Evolutionary conservation across 2,113 vertebrate genomes (phyloP), one percentile per base, ranked within the genome.

Genomic region (Rhinolophus sinicus): DNA sequence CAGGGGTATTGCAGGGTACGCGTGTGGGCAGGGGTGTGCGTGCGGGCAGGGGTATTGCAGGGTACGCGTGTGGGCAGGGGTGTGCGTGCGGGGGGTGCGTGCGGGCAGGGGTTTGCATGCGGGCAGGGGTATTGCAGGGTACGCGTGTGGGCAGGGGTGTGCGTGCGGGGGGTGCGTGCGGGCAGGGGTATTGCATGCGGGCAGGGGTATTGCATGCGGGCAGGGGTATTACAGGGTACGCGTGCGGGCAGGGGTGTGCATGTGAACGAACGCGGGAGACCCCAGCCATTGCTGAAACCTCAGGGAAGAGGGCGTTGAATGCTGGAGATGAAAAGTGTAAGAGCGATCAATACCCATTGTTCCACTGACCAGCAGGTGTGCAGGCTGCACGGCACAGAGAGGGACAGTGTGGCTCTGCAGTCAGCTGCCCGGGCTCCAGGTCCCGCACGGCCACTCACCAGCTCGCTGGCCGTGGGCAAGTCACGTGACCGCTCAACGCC

Each of bases 81-180:
- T 33, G 1, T n/a, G 13, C 14, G 2, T n/a, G 6, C 0, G 21
- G 18, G 22, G 2, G n/a, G 28, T 33, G 1, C n/a, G n/a, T n/a
- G n/a, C n/a, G n/a, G n/a, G n/a, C n/a, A n/a, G n/a, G n/a, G n/a
- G n/a, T n/a, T n/a, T n/a, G 13, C 14, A 2, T n/a, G 6, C 40
- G 40, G 40, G 40, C 40, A 5, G 40, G 40, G 40, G 40, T 40
- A 5, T 40, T n/a, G n/a, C n/a, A 5, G 40, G 40, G 40, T 40
- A 5, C 5, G 40, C 5, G 40, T 7, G 40, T 44, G 40, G 40
- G 40, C 40, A 7, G 40, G 40, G 40, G 40, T 44, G 6, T 44
- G 40, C 40, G 6, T 44, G 40, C 6, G 40, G 40, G 6, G n/a
- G n/a, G n/a, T n/a, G n/a, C n/a, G n/a, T n/a, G n/a, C n/a, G n/a